These are phyloP conservation scores for Electrophaes corylata DNA, from an alignment of 2,888 invertebrate species.

Conservation along the genomic window DNA sequence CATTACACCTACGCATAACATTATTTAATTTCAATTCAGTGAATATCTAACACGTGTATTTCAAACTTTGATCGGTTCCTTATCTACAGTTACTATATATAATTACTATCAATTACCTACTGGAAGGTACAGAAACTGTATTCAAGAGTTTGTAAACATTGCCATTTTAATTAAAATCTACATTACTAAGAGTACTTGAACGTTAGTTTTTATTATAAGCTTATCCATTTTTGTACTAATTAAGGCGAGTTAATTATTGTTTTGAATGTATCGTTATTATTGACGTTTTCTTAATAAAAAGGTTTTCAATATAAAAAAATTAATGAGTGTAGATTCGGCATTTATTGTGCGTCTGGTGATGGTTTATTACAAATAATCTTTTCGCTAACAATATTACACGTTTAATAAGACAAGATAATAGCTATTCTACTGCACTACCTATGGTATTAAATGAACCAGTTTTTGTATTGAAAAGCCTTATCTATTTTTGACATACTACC, in stretches of 20 bases:
- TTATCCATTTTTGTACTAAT: neutral
- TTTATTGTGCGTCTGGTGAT: neutral
- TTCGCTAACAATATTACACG: neutral
- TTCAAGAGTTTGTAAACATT: slow-evolving; percentile 10
- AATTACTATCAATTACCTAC: slow-evolving; percentile 14
- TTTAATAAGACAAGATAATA: too few relatives aligned
- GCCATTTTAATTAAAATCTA: slow-evolving; percentile 13
- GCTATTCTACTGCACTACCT: too few relatives aligned
- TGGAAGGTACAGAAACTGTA: slow-evolving; percentile 1
- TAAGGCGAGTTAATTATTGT: neutral
- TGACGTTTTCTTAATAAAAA: too few relatives aligned
- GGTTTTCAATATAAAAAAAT: too few relatives aligned
- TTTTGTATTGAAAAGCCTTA: too few relatives aligned
- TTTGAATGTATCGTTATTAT: neutral
- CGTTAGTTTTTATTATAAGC: neutral
- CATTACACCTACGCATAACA: neutral
- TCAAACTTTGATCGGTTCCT: slow-evolving; percentile 33
- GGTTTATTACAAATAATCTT: too few relatives aligned
- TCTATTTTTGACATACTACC: too few relatives aligned
- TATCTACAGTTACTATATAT: slow-evolving; percentile 13
- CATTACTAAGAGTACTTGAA: neutral
- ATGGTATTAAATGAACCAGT: too few relatives aligned
- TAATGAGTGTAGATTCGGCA: too few relatives aligned
- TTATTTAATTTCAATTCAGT: slow-evolving; percentile 2
- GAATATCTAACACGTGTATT: slow-evolving; percentile 29